These are phyloP conservation scores for Hermodice carunculata DNA, from an alignment of 2,888 invertebrate species.

Conservation along the genomic window DNA sequence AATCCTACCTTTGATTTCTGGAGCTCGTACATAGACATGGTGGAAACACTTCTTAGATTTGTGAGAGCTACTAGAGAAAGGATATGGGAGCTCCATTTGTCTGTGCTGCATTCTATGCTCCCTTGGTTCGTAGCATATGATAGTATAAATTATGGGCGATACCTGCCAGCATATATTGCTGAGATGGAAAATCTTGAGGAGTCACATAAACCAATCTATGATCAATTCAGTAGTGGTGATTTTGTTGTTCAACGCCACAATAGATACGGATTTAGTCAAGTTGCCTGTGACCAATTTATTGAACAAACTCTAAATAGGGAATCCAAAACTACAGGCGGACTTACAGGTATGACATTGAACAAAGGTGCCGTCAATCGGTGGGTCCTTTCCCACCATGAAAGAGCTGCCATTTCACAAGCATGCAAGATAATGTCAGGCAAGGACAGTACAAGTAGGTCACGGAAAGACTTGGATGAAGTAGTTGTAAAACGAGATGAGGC, in stretches of 20 bases:
- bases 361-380: neutral
- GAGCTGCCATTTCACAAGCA: neutral
- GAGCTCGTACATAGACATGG: conserved; percentile 21
- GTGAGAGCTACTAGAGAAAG: conserved; percentile 4
- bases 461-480: neutral
- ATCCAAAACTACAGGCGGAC: conserved; percentile 3
- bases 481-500: neutral
- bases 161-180: neutral
- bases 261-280: neutral
- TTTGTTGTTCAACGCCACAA: conserved; percentile 1
- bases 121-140: neutral
- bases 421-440: neutral
- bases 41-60: conserved; percentile 14
- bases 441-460: neutral
- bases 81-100: neutral
- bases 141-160: neutral
- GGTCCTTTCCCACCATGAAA: neutral
- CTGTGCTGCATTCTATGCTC: neutral
- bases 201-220: neutral
- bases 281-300: conserved; percentile 8
- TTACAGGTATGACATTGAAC: neutral
- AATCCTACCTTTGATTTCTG: conserved; percentile 17
- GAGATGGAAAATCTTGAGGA: neutral
- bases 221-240: neutral
- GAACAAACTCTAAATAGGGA: conserved; percentile 11